Conservation (phyloP, 2,113 vertebrate genomes). For the Pholis gunnellus region DNA sequence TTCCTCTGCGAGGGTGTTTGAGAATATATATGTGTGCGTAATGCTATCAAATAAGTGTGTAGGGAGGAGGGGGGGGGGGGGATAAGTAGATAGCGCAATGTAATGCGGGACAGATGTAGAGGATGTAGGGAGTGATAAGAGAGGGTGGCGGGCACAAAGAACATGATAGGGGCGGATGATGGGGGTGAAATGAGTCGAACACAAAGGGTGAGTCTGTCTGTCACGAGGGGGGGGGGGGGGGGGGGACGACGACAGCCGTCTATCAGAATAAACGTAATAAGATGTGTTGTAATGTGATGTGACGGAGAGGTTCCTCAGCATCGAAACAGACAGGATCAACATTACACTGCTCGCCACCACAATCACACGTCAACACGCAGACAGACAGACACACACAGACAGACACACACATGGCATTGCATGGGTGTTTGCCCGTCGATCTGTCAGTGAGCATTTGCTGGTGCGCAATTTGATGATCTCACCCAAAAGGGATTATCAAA, state of each 20-base stretch:
- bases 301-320: conserved; percentile 39
- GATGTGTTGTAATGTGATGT: conserved; percentile 61
- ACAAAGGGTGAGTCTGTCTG: conserved; percentile 39
- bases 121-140: conserved; percentile 55
- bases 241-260: conserved; percentile 38
- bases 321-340: conserved; percentile 49
- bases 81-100: conserved; percentile 40
- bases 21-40: conserved; percentile 28
- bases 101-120: conserved; percentile 56
- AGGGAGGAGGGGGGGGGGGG: neutral
- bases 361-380: neutral
- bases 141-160: conserved; percentile 43
- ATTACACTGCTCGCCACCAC: conserved; percentile 21
- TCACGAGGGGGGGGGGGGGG: conserved; percentile 17
- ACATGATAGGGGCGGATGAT: conserved; percentile 48
- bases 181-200: conserved; percentile 38
- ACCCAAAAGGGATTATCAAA: conserved; percentile 40
- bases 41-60: conserved; percentile 47
- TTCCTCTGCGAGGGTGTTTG: conserved; percentile 2
- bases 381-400: neutral
- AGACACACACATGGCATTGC: neutral
- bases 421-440: neutral
- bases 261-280: conserved; percentile 56
- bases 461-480: conserved; percentile 22
- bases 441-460: conserved; percentile 35